phyloP scores from a whole-genome alignment of 2,797 vertebrate species.

The Gouania willdenowi region DNA sequence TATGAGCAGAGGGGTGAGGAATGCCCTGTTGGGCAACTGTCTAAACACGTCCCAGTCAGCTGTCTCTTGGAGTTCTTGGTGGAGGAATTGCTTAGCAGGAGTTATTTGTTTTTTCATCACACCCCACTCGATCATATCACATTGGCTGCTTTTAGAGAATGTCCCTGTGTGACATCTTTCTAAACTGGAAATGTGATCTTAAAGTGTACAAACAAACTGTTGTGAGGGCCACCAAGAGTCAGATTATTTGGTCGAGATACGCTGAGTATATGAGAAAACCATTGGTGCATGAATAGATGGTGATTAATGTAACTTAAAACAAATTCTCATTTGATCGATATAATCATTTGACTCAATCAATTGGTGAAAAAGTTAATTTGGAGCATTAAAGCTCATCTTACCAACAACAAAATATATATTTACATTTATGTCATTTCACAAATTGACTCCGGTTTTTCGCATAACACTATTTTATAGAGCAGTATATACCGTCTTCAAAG shows the following conservation, averaged over 20 bases:
- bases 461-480: no score
- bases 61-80: conserved; percentile 66
- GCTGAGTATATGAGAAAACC: no score
- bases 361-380: no score
- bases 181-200: conserved; percentile 21
- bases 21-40: conserved; percentile 68
- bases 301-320: no score
- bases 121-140: conserved; percentile 38
- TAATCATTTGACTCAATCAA: conserved; percentile 69
- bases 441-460: no score
- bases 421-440: no score
- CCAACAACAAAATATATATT: no score
- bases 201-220: conserved; percentile 13
- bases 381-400: no score
- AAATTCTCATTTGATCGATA: no score
- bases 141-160: conserved; percentile 30
- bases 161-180: conserved; percentile 36
- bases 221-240: conserved; percentile 2
- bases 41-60: conserved; percentile 77
- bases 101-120: conserved; percentile 60
- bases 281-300: no score
- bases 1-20: conserved; percentile 18
- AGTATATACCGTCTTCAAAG: no score
- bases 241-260: no score
- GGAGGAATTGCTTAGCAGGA: conserved; percentile 63